phyloP scores from a whole-genome alignment of 92 coral and sea anemone species.

The Epizoanthus fatuus region DNA sequence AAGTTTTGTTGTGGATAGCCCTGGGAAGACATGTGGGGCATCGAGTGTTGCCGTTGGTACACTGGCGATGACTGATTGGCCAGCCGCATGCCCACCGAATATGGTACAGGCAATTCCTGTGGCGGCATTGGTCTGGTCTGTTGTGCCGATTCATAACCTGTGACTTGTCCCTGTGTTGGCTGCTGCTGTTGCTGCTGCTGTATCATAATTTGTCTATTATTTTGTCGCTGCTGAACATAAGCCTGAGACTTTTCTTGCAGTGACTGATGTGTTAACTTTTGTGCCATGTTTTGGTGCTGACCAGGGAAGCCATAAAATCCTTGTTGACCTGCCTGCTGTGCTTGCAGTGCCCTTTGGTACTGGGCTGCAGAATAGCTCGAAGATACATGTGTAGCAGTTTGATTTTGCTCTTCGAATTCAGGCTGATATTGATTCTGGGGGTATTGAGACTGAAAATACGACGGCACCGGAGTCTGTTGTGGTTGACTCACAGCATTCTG shows the following conservation, averaged over 20 bases:
- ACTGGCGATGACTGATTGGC: constrained; percentile 46
- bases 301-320: constrained; percentile 61
- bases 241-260: constrained; percentile 57
- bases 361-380: constrained; percentile 18
- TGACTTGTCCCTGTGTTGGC: constrained; percentile 29
- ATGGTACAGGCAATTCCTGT: constrained; percentile 61
- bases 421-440: constrained; percentile 47
- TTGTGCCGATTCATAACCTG: constrained; percentile 49
- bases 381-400: constrained; percentile 24
- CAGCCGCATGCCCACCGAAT: constrained; percentile 55
- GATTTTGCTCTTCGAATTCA: constrained; percentile 32
- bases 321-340: constrained; percentile 58
- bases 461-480: constrained; percentile 16
- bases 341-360: constrained; percentile 42
- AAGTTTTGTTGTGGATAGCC: constrained; percentile 34
- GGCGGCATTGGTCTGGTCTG: constrained; percentile 55
- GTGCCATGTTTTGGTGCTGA: constrained; percentile 48
- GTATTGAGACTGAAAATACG: constrained; percentile 27
- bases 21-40: constrained; percentile 64
- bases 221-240: constrained; percentile 50
- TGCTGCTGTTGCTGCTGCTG: constrained; percentile 57
- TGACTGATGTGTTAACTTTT: constrained; percentile 51
- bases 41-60: constrained; percentile 84
- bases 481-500: constrained; percentile 25
- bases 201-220: constrained; percentile 42